phyloP scores from a whole-genome alignment of 2,888 invertebrate genomes.

The Drosophila fulvimacula region DNA sequence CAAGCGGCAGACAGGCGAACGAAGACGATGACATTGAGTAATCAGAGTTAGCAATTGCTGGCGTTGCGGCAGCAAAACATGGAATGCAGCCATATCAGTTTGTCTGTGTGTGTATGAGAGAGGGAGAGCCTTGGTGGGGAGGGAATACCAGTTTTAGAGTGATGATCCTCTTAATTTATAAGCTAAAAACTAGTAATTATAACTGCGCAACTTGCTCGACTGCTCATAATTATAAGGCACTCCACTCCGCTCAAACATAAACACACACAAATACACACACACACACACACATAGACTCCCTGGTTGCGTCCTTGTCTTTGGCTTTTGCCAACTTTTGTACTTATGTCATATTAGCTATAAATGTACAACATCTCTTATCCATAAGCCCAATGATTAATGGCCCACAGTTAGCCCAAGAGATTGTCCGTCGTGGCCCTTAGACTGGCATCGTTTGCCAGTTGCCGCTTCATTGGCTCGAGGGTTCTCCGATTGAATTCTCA shows the following conservation, averaged over 20 bases:
- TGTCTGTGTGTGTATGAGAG: background rate
- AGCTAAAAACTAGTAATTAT: conserved; percentile 79
- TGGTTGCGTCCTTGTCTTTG: conserved; percentile 52
- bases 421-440: conserved; percentile 37
- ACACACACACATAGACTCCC: conserved; percentile 1
- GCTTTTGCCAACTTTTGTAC: conserved; percentile 78
- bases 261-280: background rate
- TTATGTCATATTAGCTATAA: conserved; percentile 78
- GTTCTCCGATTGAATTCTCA: conserved; percentile 62
- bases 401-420: conserved; percentile 44
- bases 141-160: conserved; percentile 61
- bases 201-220: conserved; percentile 69
- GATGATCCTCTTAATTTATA: conserved; percentile 81
- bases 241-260: conserved; percentile 4
- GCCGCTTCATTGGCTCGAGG: conserved; percentile 69
- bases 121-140: conserved; percentile 4
- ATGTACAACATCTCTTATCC: conserved; percentile 71
- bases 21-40: conserved; percentile 78
- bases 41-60: conserved; percentile 76
- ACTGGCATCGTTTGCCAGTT: conserved; percentile 44
- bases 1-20: conserved; percentile 57
- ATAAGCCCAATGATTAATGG: conserved; percentile 73
- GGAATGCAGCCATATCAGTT: conserved; percentile 76
- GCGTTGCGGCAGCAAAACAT: conserved; percentile 56
- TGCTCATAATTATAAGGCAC: conserved; percentile 76